A percentile compares a stretch with the other conserved stretches of the same genome.
Evolutionary conservation across 2,113 vertebrate genomes (phyloP).

Genomic region (Recurvirostra avosetta): DNA sequence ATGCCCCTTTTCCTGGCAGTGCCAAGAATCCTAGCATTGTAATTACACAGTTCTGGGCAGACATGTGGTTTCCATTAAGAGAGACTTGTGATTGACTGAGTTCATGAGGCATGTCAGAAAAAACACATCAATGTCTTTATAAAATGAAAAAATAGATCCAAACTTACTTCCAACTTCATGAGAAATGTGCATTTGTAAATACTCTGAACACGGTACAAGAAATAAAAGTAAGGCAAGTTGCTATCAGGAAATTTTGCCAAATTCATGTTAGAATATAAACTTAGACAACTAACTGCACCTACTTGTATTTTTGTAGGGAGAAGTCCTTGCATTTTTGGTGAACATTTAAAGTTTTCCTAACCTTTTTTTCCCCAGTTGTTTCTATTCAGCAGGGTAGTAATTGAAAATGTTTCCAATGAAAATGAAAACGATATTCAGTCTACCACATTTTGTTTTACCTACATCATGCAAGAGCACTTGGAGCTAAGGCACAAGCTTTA

Average conservation of each 20-base stretch:
- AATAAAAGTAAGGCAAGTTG: slow-evolving; percentile 1
- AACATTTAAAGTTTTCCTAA: slow-evolving; percentile 30
- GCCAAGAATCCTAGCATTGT: slow-evolving; percentile 82
- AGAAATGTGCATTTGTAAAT: slow-evolving; percentile 69
- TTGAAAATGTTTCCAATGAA: slow-evolving; percentile 70
- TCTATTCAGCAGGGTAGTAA: not conserved
- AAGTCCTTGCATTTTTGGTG: slow-evolving; percentile 41
- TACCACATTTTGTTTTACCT: slow-evolving; percentile 52
- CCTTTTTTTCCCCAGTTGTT: not conserved
- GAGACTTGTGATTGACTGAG: slow-evolving; percentile 80
- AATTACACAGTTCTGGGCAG: slow-evolving; percentile 84
- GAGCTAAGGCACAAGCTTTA: not conserved
- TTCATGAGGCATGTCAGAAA: slow-evolving; percentile 84
- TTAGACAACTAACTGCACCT: not conserved
- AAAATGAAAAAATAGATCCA: slow-evolving; percentile 70
- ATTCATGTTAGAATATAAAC: not conserved
- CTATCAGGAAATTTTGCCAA: slow-evolving; percentile 25
- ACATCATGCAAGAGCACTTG: not conserved
- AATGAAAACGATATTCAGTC: slow-evolving; percentile 57
- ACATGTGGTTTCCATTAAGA: slow-evolving; percentile 88
- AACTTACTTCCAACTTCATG: slow-evolving; percentile 73
- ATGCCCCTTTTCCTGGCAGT: slow-evolving; percentile 82
- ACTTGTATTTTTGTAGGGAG: slow-evolving; percentile 25
- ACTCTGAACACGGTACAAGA: not conserved
- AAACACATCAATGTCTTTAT: slow-evolving; percentile 79